Base-by-base conservation (phyloP, 1,140 invertebrate species). In the Drosophila lacteicornis region DNA sequence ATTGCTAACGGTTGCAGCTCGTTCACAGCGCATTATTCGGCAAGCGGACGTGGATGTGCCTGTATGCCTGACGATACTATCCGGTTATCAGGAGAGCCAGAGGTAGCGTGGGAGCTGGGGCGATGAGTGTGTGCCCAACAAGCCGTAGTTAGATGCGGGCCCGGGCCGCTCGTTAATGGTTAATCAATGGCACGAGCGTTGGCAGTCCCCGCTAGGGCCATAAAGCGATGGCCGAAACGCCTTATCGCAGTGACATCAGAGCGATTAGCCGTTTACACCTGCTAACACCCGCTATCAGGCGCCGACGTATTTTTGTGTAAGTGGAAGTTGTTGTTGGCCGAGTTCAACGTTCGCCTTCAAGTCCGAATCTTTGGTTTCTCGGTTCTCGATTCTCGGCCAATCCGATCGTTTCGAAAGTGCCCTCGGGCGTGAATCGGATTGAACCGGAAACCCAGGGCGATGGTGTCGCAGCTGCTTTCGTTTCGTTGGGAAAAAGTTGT, bases 401-500 rank as follows among this genome's bases (percentile, higher is more conserved):
- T 25, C 53, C 59, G 69, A 84, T 67, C 60, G 55, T 45, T 42
- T 25, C 55, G 46, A 71, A 73, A 46, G 36, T 13, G 55, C 53
- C 38, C 45, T 71, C 38, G 25, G 47, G 19, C 27, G 38, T 27
- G 43, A 73, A 75, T 90, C 85, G 81, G 84, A 79, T 88, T 81
- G 56, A 88, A 75, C 84, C 85, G 84, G 84, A 88, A 88, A 90
- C 73, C 50, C 42, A 73, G 51, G 49, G 38, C 57, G 30, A 58
- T 25, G 56, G 50, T 33, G 66, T 45, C 53, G 55, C 59, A 56
- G 59, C 40, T 58, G 56, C 75, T 69, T 68, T 59, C 63, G 74
- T 60, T 88, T 80, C 75, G 75, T 87, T 78, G 80, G 79, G 78
- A 90, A 88, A 90, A 90, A 90, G 75, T 90, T 84, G 74, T 88